Base-by-base conservation (phyloP, 2,888 invertebrate genomes). In the Habrosyne pyritoides region DNA sequence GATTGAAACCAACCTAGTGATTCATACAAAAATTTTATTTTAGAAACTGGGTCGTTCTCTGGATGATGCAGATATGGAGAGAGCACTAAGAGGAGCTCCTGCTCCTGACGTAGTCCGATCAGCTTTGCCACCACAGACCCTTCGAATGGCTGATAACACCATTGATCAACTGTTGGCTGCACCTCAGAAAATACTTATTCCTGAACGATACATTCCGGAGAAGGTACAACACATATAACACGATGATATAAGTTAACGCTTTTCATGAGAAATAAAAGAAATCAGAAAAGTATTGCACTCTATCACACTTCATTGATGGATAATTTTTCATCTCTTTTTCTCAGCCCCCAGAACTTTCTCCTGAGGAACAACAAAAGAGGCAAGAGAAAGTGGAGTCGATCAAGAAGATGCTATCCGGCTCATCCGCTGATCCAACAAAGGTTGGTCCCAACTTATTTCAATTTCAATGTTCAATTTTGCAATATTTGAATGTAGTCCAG, bases 131-230 rank as follows among this genome's bases (percentile, higher is more conserved):
- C 88, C 86, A 6, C 79, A 79, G 10, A 61, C 71, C 12, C 66
- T 72, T 87, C 94, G 95, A 64, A 95, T 95, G 74, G 96, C 96
- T 55, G 95, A 96, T 76, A 95, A 94, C 69, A 97, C 98, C 50
- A 98, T 98, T 66, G 98, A 98, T 83, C 96, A 95, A 81, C 92
- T 98, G 73, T 90, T 98, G 30, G 96, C 96, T 51, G 96, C 97
- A 14, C 98, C 98, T 12, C 96, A 96, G 84, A 98, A 98, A 91
- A 98, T 98, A 69, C 93, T 96, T 61, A 98, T 98, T 73, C 98
- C 98, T 0, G 98, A 98, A 88, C 94, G 98, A 67, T 98, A 98
- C 77, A 96, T 98, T 70, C 98, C 98, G 21, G 98, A 98, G 84
- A 96, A 97, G 93, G 95, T 96, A 69, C 75, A 71, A 64, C 28